Evolutionary conservation across 2,888 invertebrate genomes (phyloP).

Genomic region (Alviniconcha strummeri): DNA sequence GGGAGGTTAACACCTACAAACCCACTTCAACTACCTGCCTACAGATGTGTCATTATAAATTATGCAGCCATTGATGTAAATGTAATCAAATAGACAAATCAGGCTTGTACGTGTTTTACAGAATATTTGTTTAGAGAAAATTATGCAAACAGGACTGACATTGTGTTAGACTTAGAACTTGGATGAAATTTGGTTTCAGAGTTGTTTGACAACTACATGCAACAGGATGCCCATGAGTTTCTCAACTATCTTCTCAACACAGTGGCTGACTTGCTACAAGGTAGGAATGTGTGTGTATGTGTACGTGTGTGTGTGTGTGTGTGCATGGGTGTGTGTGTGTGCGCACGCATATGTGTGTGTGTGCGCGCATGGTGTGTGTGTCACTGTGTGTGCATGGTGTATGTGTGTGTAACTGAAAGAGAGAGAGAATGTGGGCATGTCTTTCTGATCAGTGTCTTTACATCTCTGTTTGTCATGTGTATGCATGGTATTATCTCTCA

Average conservation of each 20-base stretch:
- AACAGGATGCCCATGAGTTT: conserved; percentile 99
- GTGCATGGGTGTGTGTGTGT: background rate
- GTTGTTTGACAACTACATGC: conserved; percentile 99
- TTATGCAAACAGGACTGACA: too few relatives aligned
- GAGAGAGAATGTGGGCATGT: background rate
- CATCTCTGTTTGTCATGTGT: too few relatives aligned
- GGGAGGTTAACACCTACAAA: too few relatives aligned
- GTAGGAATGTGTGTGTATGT: conserved; percentile 73
- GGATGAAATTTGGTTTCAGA: conserved; percentile 78
- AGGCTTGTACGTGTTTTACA: background rate
- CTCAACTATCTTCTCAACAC: conserved; percentile 97
- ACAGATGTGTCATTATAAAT: background rate
- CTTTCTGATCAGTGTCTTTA: background rate
- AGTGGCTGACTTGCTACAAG: conserved; percentile 80
- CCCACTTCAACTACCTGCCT: too few relatives aligned
- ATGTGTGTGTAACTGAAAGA: background rate
- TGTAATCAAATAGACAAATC: background rate
- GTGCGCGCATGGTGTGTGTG: background rate
- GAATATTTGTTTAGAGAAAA: background rate
- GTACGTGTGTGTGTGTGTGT: background rate
- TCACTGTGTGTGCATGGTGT: background rate
- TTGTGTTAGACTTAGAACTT: too few relatives aligned
- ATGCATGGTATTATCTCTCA: background rate
- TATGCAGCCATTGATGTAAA: background rate
- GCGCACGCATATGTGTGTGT: background rate